Percentiles rank a stretch among this genome's conserved stretches.
Evolutionary conservation across 2,113 vertebrate species (phyloP).

Genomic region (Apteryx mantelli): DNA sequence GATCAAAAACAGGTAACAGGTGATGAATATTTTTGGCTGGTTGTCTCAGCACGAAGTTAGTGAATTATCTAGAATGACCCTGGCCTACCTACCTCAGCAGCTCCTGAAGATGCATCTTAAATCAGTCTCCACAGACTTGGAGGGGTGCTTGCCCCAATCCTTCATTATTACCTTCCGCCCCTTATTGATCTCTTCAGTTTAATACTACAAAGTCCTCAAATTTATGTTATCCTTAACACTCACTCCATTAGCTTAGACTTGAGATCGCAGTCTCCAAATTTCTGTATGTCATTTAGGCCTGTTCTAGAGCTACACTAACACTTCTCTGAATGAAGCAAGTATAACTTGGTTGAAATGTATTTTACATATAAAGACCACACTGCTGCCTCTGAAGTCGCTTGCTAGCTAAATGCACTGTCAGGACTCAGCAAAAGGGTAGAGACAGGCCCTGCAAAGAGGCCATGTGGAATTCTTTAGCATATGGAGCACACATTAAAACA

Average conservation of each 20-base stretch:
- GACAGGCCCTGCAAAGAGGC: not conserved
- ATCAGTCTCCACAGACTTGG: not conserved
- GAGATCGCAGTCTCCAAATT: not conserved
- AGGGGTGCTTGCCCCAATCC: not conserved
- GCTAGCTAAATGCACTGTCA: not conserved
- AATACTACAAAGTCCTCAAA: not conserved
- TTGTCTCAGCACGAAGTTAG: not conserved
- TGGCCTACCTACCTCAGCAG: not conserved
- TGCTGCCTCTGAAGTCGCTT: not conserved
- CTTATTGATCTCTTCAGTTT: not conserved
- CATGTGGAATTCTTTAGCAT: not conserved
- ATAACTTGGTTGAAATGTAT: not conserved
- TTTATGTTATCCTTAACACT: not conserved
- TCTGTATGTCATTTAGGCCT: rapidly evolving
- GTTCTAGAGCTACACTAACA: not conserved
- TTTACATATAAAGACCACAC: not conserved
- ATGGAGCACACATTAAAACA: not conserved
- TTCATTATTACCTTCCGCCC: not conserved
- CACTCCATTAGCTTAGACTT: not conserved
- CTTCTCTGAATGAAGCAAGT: not conserved
- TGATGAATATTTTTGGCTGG: not conserved
- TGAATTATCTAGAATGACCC: not conserved
- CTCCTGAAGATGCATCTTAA: not conserved
- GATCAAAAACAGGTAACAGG: constrained; percentile 6
- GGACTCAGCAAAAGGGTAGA: not conserved